Evolutionary conservation across 2,113 vertebrate genomes (phyloP), one percentile per base, ranked within the genome.

Genomic region (Dasyurus viverrinus): DNA sequence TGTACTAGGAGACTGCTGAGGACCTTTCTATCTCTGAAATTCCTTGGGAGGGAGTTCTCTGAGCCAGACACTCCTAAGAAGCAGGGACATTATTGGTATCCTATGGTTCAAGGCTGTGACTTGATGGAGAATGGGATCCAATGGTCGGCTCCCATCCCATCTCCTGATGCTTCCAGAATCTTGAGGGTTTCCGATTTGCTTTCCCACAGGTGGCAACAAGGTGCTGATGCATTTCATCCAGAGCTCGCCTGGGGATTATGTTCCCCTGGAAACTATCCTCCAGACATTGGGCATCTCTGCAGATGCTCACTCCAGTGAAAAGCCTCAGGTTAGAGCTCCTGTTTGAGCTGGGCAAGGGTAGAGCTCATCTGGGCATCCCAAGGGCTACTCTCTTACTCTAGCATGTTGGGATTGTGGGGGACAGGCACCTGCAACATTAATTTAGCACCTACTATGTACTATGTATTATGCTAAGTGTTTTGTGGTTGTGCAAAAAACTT

Each of bases 201-300:
- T 26, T 76, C 54, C 76, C 96, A 99, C 96, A 99, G 99, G 99
- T 97, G 99, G 99, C 89, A 98, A 99, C 76, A 98, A 98, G 91
- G 98, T 98, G 25, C 94, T 99, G 24, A 92, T 99, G 7, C 99
- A 99, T 95, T 99, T 99, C 19, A 53, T 98, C 54, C 99, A 99
- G 97, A 98, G 98, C 53, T 99, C 99, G 2, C 99, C 98, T 0
- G 99, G 99, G 93, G 99, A 99, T 96, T 93, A 96, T 1, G 55
- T 98, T 2, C 97, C 98, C 50, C 97, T 98, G 89, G 98, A 99
- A 94, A 98, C 97, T 24, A 95, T 99, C 76, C 91, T 98, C 60
- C 96, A 98, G 94, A 98, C 98, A 10, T 95, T 99, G 54, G 97
- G 95, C 53, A 98, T 99, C 95, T 98, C 98, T 2, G 91, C 97